Percentiles rank a stretch among this genome's conserved stretches.
Evolutionary conservation across 2,888 invertebrate genomes (phyloP).

Genomic region (Stenurella melanura): DNA sequence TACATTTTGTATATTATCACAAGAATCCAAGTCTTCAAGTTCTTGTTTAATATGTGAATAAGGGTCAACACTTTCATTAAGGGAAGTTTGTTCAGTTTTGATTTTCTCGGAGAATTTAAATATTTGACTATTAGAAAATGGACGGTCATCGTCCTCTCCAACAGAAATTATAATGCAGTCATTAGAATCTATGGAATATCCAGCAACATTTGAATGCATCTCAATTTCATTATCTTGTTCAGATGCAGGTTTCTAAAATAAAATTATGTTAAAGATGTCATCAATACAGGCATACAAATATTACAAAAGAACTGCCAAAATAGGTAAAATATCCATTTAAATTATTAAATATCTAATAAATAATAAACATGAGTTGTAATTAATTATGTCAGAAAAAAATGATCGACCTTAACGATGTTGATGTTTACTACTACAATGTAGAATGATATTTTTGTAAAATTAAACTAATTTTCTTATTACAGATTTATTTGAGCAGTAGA

Average conservation of each 20-base stretch:
- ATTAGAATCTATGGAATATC: conserved; percentile 10
- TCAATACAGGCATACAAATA: background rate
- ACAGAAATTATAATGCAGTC: conserved; percentile 65
- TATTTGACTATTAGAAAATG: conserved; percentile 76
- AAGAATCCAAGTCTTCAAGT: conserved; percentile 55
- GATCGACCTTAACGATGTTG: too few relatives aligned
- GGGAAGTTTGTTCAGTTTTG: conserved; percentile 47
- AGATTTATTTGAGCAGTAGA: too few relatives aligned
- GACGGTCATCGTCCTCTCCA: conserved; percentile 76
- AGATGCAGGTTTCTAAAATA: background rate
- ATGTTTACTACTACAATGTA: too few relatives aligned
- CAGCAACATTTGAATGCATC: background rate
- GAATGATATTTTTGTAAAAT: too few relatives aligned
- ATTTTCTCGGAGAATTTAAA: conserved; percentile 54
- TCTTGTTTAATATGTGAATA: conserved; percentile 57
- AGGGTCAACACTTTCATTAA: conserved; percentile 46
- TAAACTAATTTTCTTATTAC: too few relatives aligned
- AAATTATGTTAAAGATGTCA: background rate
- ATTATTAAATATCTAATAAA: too few relatives aligned
- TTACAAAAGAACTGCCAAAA: too few relatives aligned
- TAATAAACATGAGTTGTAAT: too few relatives aligned
- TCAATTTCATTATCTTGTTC: background rate
- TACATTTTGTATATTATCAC: conserved; percentile 65
- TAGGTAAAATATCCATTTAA: too few relatives aligned
- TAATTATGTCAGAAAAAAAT: too few relatives aligned